A percentile compares a stretch with the other conserved stretches of the same genome.
phyloP scores from a whole-genome alignment of 2,797 vertebrate genomes.

The Bovichtus variegatus region DNA sequence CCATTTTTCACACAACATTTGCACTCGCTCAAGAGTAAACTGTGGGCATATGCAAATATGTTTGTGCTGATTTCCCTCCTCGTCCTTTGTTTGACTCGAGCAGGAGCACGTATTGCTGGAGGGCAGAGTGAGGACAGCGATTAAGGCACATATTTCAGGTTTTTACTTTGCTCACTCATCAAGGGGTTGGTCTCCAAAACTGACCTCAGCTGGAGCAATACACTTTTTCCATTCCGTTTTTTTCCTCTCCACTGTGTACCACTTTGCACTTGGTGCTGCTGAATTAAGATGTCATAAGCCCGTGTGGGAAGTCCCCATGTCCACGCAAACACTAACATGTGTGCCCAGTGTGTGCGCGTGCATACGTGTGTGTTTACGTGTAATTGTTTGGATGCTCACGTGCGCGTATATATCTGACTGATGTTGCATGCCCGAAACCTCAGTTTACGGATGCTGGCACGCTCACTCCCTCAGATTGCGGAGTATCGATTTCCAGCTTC shows the following conservation, averaged over 20 bases:
- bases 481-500: conserved; percentile 70
- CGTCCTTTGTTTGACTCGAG: conserved; percentile 72
- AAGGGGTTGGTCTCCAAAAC: conserved; percentile 61
- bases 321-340: conserved; percentile 60
- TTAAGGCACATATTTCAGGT: conserved; percentile 74
- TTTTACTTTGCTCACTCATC: conserved; percentile 61
- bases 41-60: conserved; percentile 73
- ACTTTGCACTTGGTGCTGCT: conserved; percentile 50
- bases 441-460: conserved; percentile 63
- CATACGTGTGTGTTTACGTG: conserved; percentile 15
- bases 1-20: conserved; percentile 60
- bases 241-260: conserved; percentile 31
- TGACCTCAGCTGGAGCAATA: conserved; percentile 72
- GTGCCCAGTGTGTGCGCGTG: conserved; percentile 36
- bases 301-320: conserved; percentile 74
- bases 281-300: conserved; percentile 73
- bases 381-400: conserved; percentile 50
- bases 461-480: conserved; percentile 57
- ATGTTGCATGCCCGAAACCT: conserved; percentile 63
- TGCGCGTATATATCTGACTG: conserved; percentile 7
- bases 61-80: conserved; percentile 64
- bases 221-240: conserved; percentile 61
- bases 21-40: conserved; percentile 56
- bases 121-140: conserved; percentile 78
- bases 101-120: conserved; percentile 67